phyloP scores from a whole-genome alignment of 2,113 vertebrate species.

The Struthio camelus region DNA sequence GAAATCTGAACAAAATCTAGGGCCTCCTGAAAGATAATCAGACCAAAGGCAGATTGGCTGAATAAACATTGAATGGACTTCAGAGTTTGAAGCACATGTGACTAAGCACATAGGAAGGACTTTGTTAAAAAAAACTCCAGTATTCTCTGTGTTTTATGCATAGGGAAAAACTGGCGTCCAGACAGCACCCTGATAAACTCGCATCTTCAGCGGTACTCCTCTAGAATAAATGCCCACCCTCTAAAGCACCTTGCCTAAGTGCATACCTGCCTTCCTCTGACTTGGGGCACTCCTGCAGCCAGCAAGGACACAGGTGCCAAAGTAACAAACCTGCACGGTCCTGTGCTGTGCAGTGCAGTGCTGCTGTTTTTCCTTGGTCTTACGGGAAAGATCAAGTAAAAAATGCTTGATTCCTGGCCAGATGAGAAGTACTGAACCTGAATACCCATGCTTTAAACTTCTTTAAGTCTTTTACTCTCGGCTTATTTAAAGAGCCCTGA shows the following conservation, averaged over 20 bases:
- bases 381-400: accelerated
- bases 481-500: neutral
- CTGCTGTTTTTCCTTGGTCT: neutral
- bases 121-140: neutral
- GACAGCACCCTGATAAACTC: neutral
- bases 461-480: neutral
- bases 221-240: neutral
- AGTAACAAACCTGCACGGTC: neutral
- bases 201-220: accelerated
- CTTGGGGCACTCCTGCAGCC: neutral
- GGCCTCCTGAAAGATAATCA: neutral
- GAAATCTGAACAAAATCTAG: neutral
- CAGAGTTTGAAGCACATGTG: too few relatives aligned
- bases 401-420: neutral
- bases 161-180: neutral
- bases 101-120: neutral
- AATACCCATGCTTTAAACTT: neutral
- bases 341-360: accelerated
- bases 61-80: neutral
- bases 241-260: neutral
- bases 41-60: neutral
- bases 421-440: neutral
- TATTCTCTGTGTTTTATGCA: neutral
- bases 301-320: neutral
- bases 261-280: neutral